Evolutionary conservation across 2,113 vertebrate genomes (phyloP), one percentile per base, ranked within the genome.

Genomic region (Rhinichthys klamathensis): DNA sequence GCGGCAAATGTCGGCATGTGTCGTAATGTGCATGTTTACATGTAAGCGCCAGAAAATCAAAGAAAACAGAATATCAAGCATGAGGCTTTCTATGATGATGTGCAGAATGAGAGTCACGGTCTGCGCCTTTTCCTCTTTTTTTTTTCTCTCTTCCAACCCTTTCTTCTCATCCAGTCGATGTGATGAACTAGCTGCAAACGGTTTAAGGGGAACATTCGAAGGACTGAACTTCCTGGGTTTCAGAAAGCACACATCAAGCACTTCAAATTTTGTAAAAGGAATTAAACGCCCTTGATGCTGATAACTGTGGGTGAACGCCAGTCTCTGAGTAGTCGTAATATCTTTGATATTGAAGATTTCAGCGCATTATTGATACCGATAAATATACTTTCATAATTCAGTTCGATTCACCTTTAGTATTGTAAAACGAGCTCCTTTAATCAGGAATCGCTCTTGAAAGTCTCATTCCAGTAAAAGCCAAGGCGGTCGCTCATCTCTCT

Each of bases 131-230:
- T 46, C 58, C 1, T 73, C 32, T 35, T 35, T 35, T 35, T 4
- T 32, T 63, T 70, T 44, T n/a, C n/a, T 70, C 83, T 38, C 41
- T 85, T 84, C 84, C 46, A 13, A 49, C 46, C 13, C 49, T 23
- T 56, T 23, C 21, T 86, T 87, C 30, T 84, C 67, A 16, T 75
- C 32, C 73, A 12, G 23, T 49, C 76, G 38, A 73, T 90, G 87
- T 87, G 88, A 92, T 88, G 90, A 93, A 89, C 91, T 92, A 94
- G 93, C 92, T 92, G 93, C 87, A 92, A 93, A 93, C 91, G 93
- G 25, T 61, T n/a, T 60, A 46, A 80, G 61, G 38, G 79, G 41
- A 49, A 67, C 79, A 80, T 80, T 80, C 61, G 41, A 79, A 60
- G 46, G 32, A 51, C 79, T 51, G 56, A 61, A 10, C 9, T 79